These are phyloP conservation scores for Cartodere bifasciata DNA, from an alignment of 2,888 invertebrate genomes.

Conservation along the genomic window DNA sequence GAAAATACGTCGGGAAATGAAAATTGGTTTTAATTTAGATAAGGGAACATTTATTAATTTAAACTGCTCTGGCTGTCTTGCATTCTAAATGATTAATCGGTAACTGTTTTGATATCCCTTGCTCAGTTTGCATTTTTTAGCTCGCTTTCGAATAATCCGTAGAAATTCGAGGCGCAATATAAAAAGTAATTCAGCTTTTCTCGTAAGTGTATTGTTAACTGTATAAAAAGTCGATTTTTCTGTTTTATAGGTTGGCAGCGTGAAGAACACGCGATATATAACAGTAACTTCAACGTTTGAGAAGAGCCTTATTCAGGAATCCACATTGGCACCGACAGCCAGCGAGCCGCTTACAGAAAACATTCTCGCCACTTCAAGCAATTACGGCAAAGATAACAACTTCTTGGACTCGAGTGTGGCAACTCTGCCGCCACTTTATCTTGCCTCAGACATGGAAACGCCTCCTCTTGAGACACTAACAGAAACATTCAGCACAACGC, in stretches of 20 bases:
- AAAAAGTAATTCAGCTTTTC: too few species aligned
- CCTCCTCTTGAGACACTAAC: conserved; percentile 79
- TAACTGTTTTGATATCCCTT: too few species aligned
- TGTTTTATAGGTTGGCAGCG: conserved; percentile 61
- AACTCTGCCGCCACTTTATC: conserved; percentile 67
- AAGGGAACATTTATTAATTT: too few species aligned
- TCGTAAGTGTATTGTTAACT: too few species aligned
- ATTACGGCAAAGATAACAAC: conserved; percentile 55
- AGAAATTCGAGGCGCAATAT: too few species aligned
- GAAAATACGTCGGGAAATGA: too few species aligned
- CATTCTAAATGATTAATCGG: too few species aligned
- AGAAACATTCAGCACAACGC: conserved; percentile 85
- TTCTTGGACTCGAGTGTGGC: conserved; percentile 66
- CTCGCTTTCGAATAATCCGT: too few species aligned
- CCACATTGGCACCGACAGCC: conserved; percentile 41
- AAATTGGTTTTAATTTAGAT: too few species aligned
- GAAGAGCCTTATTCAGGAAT: conserved; percentile 53
- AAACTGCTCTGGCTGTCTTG: too few species aligned
- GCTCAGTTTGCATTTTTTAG: too few species aligned
- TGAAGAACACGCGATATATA: conserved; percentile 76
- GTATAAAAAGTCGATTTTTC: too few species aligned
- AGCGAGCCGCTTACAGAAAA: conserved; percentile 78
- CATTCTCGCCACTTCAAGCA: conserved; percentile 64
- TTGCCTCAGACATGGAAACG: conserved; percentile 66
- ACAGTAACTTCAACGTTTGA: conserved; percentile 80